phyloP scores from a whole-genome alignment of 2,888 invertebrate species.

The Dendrolimus houi region DNA sequence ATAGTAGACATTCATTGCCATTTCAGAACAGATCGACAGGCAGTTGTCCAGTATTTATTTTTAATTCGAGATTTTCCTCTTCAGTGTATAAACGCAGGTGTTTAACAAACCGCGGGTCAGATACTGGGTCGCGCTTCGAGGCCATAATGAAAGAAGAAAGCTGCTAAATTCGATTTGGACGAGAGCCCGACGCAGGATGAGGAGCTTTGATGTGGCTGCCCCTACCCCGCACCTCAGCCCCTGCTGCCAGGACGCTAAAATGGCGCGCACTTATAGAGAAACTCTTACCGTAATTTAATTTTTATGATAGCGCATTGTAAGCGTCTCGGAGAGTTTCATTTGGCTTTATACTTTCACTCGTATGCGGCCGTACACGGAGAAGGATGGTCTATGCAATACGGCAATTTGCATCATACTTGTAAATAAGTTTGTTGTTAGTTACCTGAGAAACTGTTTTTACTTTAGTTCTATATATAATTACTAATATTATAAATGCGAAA shows the following conservation, averaged over 20 bases:
- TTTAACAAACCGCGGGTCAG: slow-evolving; percentile 23
- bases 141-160: slow-evolving; percentile 60
- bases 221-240: slow-evolving; percentile 22
- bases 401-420: too few relatives aligned
- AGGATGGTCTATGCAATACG: too few relatives aligned
- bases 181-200: slow-evolving; percentile 49
- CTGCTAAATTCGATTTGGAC: slow-evolving; percentile 68
- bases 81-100: slow-evolving; percentile 15
- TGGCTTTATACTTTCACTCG: slow-evolving; percentile 40
- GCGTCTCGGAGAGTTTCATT: slow-evolving; percentile 58
- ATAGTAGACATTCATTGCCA: too few relatives aligned
- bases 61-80: slow-evolving; percentile 5
- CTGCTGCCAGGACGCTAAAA: slow-evolving; percentile 40
- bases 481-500: too few relatives aligned
- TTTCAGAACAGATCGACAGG: too few relatives aligned
- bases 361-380: slow-evolving; percentile 21
- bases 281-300: slow-evolving; percentile 72
- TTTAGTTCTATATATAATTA: too few relatives aligned
- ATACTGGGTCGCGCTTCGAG: slow-evolving; percentile 34
- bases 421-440: too few relatives aligned
- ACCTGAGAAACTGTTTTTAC: too few relatives aligned
- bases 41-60: not conserved
- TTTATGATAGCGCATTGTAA: slow-evolving; percentile 73
- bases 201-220: slow-evolving; percentile 66
- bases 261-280: slow-evolving; percentile 68